Evolutionary conservation across 2,888 invertebrate genomes (phyloP).

Genomic region (Hipparchia semele): DNA sequence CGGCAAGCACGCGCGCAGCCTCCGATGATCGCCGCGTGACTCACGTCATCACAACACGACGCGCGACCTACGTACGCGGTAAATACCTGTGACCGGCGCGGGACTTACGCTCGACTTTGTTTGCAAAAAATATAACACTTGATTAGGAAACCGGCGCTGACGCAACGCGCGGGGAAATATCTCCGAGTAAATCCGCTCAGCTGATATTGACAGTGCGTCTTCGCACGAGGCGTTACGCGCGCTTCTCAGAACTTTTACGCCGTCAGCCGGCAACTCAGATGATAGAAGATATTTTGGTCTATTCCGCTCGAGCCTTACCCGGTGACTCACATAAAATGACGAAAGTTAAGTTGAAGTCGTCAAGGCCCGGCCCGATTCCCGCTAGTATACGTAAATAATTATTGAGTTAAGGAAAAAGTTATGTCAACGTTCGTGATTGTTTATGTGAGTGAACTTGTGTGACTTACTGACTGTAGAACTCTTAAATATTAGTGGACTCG

Average conservation of each 20-base stretch:
- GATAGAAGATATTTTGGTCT: conserved; percentile 56
- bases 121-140: conserved; percentile 44
- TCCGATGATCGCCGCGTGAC: conserved; percentile 45
- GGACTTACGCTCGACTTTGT: conserved; percentile 50
- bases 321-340: conserved; percentile 81
- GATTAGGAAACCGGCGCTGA: conserved; percentile 50
- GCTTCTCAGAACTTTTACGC: conserved; percentile 49
- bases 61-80: conserved; percentile 47
- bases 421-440: conserved; percentile 52
- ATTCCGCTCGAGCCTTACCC: conserved; percentile 49
- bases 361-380: conserved; percentile 57
- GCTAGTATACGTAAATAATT: conserved; percentile 49
- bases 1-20: conserved; percentile 67
- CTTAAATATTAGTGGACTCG: conserved; percentile 23
- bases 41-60: conserved; percentile 40
- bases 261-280: conserved; percentile 50
- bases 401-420: conserved; percentile 58
- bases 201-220: conserved; percentile 68
- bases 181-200: conserved; percentile 57
- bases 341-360: conserved; percentile 78
- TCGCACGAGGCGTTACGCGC: conserved; percentile 43
- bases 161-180: conserved; percentile 62
- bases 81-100: conserved; percentile 56
- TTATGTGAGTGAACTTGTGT: conserved; percentile 38
- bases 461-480: conserved; percentile 17